Evolutionary conservation across 2,888 invertebrate genomes (phyloP).

Genomic region (Phalera bucephala): DNA sequence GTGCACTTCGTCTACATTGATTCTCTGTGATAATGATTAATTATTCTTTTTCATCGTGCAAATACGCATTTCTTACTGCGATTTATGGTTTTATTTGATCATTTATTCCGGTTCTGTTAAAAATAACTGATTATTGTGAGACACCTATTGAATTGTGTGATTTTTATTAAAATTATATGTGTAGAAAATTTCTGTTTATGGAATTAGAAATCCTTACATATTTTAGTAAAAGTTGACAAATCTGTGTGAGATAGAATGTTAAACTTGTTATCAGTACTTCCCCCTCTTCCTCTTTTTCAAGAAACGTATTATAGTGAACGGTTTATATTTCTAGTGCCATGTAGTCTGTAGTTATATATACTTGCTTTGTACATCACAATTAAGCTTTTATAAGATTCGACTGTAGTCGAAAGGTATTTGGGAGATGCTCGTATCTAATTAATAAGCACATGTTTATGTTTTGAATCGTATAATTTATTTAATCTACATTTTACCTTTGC

Average conservation of each 20-base stretch:
- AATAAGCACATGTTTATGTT: too few relatives aligned
- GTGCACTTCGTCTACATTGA: slow-evolving; percentile 54
- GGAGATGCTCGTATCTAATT: too few relatives aligned
- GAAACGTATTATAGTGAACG: slow-evolving; percentile 27
- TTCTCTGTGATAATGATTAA: slow-evolving; percentile 64
- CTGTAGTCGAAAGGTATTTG: too few relatives aligned
- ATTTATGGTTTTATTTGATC: slow-evolving; percentile 19
- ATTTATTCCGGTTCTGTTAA: too few relatives aligned
- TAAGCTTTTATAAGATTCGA: neutral
- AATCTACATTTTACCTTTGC: too few relatives aligned
- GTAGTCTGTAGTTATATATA: slow-evolving; percentile 55
- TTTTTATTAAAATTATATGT: too few relatives aligned
- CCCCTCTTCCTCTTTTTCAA: slow-evolving; percentile 45
- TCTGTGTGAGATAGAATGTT: slow-evolving; percentile 7
- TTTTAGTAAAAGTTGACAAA: slow-evolving; percentile 3
- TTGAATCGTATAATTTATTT: too few relatives aligned
- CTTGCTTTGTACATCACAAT: slow-evolving; percentile 40
- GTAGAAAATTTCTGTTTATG: too few relatives aligned
- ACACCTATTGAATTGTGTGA: too few relatives aligned
- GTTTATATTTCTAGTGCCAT: slow-evolving; percentile 64
- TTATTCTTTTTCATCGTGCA: slow-evolving; percentile 36
- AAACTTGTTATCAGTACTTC: slow-evolving; percentile 20
- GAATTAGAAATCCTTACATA: too few relatives aligned
- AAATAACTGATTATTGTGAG: too few relatives aligned
- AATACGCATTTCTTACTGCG: slow-evolving; percentile 41